Evolutionary conservation across 2,888 invertebrate species (phyloP), one percentile per base, ranked within the genome.

Genomic region (Mythimna lalbum): DNA sequence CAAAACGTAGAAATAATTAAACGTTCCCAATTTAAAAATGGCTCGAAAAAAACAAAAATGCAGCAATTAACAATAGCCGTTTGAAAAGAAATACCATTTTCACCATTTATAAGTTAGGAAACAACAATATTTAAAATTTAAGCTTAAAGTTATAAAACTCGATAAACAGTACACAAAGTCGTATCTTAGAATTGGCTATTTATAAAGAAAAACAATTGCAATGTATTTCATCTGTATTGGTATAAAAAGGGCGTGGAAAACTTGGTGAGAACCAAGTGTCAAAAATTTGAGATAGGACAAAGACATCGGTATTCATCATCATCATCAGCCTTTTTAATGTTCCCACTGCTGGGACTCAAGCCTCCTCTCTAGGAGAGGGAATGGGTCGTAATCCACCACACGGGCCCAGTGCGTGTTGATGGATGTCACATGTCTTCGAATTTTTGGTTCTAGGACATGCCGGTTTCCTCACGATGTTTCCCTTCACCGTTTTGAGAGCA

Each of bases 111-210:
- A 65, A 80, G 68, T 78, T 66, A 31, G 14, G 59, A 55, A 80
- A 78, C 80, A 80, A 80, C 52, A 80, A 65, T 74, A 80, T 80
- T 80, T 69, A 63, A 64, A 64, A 59, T 23, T 55, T 57, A n/a
- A 52, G n/a, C 33, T 63, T 49, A 64, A 59, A 62, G 43, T 59
- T 73, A 17, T 73, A 47, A 53, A 73, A 73, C 67, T 64, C 14
- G 57, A 65, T 49, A 52, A 68, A 62, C 57, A 49, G 47, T 33
- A 62, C 21, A 57, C 62, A 68, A 19, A 49, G 17, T 31, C 43
- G 10, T 63, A 61, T 43, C 47, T 67, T 57, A 53, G 31, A 55
- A 59, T 33, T 61, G 31, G 39, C 49, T 9, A 50, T 55, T 55
- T 50, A 47, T 55, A 43, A 14, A 56, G 39, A 63, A 55, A 27